Evolutionary conservation across 37 sponge, comb jelly and placozoan genomes (phyloP), one percentile per base, ranked within the genome.

Genomic region (Diacarnus erythraeanus): DNA sequence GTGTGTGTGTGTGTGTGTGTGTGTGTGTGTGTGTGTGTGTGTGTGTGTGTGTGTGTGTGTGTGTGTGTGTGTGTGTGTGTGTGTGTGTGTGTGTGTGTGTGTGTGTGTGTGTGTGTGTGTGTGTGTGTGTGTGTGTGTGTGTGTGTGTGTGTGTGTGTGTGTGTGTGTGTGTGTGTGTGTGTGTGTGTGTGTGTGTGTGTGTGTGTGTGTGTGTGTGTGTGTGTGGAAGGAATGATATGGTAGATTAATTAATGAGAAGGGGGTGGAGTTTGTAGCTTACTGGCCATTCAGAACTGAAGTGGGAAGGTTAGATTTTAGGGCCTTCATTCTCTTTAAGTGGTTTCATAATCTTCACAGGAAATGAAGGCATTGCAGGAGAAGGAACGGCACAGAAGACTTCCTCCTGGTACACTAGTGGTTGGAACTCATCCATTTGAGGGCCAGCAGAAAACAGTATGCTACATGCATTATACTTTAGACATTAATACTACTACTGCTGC

Each of bases 401-500:
- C 27, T 35, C 33, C 74, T 15, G 92, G 92, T 10, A 91, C 92
- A 42, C 77, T 91, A 47, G 89, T 91, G n/a, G 64, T 91, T 61
- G 92, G 70, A 17, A 86, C 76, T 5, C 69, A 59, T 23, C 77
- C 39, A 2, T 83, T 83, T 54, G 31, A 8, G 2, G 76, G 57
- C 1, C 64, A 85, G 34, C 33, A 75, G 37, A 38, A 12, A 12
- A 38, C 42, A 22, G 88, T 82, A 59, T 69, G 77, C n/a, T n/a
- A n/a, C n/a, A n/a, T n/a, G n/a, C n/a, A n/a, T n/a, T n/a, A n/a
- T n/a, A n/a, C n/a, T n/a, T n/a, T n/a, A n/a, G n/a, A n/a, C n/a
- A n/a, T n/a, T n/a, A n/a, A n/a, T n/a, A n/a, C n/a, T n/a, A n/a
- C n/a, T n/a, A n/a, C n/a, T n/a, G n/a, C n/a, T n/a, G n/a, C n/a